Evolutionary conservation across 2,888 invertebrate species (phyloP).

Genomic region (Invenusta paracnida): DNA sequence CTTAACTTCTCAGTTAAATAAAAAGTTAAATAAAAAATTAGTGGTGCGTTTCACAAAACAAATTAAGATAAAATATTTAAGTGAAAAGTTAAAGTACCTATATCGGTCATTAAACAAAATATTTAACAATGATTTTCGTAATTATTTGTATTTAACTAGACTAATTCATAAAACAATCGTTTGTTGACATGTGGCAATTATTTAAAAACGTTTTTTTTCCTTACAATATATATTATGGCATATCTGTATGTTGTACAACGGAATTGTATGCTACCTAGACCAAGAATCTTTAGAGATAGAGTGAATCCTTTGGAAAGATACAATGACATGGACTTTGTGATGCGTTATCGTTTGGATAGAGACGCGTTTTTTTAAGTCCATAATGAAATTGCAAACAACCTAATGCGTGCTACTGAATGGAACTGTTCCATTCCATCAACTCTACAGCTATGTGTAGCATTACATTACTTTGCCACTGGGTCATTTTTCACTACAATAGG

Average conservation of each 20-base stretch:
- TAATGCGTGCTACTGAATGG: not conserved
- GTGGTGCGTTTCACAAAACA: not conserved
- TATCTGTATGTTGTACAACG: not conserved
- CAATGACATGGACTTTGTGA: not conserved
- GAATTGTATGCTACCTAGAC: not conserved
- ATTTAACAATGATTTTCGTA: no score
- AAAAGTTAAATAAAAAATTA: constrained; percentile 3
- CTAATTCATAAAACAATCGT: no score
- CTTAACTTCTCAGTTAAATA: not conserved
- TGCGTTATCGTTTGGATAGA: not conserved
- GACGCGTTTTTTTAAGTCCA: not conserved
- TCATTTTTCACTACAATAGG: not conserved
- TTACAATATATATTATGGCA: not conserved
- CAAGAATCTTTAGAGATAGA: not conserved
- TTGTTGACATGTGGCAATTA: no score
- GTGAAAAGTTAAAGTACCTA: not conserved
- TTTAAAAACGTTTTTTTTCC: no score
- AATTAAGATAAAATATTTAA: not conserved
- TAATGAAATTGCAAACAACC: not conserved
- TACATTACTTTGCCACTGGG: not conserved
- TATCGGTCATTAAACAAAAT: not conserved
- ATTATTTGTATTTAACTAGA: no score
- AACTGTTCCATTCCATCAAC: not conserved
- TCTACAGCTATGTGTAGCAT: not conserved
- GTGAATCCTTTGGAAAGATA: not conserved